Conservation (phyloP, 2,797 vertebrate genomes). For the Anguilla obscura region DNA sequence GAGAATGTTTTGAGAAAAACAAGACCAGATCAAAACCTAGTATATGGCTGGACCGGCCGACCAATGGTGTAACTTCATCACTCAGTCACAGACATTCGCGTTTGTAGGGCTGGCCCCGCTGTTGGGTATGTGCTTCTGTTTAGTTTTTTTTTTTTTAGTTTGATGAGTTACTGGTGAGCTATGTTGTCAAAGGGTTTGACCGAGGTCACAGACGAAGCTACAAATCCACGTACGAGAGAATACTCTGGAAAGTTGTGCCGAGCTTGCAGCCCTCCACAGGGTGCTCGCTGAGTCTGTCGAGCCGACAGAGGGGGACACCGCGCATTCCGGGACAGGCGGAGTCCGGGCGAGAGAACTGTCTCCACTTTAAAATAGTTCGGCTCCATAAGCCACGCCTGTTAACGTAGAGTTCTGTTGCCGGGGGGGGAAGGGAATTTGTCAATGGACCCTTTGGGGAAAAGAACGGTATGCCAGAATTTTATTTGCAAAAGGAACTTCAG, state of each 20-base stretch:
- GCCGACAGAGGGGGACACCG: slow-evolving; percentile 56
- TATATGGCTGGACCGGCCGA: too few species aligned
- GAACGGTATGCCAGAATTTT: slow-evolving; percentile 17
- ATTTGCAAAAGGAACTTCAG: not conserved
- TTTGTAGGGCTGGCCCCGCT: too few species aligned
- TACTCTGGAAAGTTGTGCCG: not conserved
- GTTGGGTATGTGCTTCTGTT: too few species aligned
- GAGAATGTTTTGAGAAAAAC: too few species aligned
- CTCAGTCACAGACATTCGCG: too few species aligned
- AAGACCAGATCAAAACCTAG: too few species aligned
- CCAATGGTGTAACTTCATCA: too few species aligned
- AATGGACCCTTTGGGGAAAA: slow-evolving; percentile 30
- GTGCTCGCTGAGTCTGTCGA: slow-evolving; percentile 23
- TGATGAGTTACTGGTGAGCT: not conserved
- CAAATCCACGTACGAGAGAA: not conserved
- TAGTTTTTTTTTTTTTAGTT: not conserved
- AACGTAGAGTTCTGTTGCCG: slow-evolving; percentile 22
- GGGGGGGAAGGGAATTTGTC: not conserved
- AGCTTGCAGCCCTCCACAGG: not conserved
- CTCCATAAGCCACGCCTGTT: slow-evolving; percentile 22
- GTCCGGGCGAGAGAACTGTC: not conserved
- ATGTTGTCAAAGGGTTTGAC: not conserved
- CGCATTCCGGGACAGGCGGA: not conserved
- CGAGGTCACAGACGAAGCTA: not conserved
- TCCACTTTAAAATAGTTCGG: not conserved